Conservation (phyloP, 92 coral and sea anemone species). For the Parazoanthus atlanticus region DNA sequence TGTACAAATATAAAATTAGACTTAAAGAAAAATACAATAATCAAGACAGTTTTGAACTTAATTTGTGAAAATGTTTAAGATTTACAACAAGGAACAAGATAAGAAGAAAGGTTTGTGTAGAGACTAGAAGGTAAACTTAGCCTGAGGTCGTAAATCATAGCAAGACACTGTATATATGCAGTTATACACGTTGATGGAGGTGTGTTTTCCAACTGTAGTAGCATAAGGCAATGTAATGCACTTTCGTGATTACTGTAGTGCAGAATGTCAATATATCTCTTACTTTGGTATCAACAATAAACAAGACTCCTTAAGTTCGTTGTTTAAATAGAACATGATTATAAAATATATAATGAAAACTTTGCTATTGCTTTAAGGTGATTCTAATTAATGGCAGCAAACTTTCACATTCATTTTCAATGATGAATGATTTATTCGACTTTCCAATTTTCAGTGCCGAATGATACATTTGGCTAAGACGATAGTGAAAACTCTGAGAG, state of each 20-base stretch:
- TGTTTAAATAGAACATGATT: no score
- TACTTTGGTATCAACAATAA: not conserved
- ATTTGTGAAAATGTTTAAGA: not conserved
- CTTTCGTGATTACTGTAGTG: not conserved
- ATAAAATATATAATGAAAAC: not conserved
- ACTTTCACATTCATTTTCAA: not conserved
- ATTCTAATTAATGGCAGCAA: not conserved
- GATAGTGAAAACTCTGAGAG: not conserved
- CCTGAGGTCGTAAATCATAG: not conserved
- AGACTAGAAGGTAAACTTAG: not conserved
- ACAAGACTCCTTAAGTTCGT: not conserved
- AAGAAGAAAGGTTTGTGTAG: not conserved
- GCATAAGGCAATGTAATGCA: not conserved
- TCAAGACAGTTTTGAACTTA: no score
- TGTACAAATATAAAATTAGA: no score
- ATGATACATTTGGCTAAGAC: not conserved
- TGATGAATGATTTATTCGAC: not conserved
- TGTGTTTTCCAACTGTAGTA: not conserved
- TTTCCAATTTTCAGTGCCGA: not conserved
- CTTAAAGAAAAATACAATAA: no score
- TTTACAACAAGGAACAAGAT: not conserved
- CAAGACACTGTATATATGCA: not conserved
- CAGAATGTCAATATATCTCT: no score
- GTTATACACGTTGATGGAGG: not conserved
- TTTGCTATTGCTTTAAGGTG: not conserved